A percentile compares a stretch with the other conserved stretches of the same genome.
These are phyloP conservation scores for Apostichopus japonicus DNA, from an alignment of 35 echinoderm and acorn worm genomes.

Conservation along the genomic window DNA sequence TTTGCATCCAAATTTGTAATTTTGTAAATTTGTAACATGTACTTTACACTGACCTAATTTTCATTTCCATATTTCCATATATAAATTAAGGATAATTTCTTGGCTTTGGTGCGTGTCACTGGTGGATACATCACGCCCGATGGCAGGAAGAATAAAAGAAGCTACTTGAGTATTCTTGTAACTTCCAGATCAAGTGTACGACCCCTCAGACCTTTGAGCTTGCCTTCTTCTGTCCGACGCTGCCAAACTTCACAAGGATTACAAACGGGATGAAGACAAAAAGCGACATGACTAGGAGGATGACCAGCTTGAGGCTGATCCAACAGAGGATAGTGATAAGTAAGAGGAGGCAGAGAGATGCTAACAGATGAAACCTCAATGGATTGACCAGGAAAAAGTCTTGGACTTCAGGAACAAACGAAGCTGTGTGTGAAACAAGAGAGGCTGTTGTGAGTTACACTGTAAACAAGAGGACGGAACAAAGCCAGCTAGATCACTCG, in stretches of 20 bases:
- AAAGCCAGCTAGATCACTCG: too few species aligned
- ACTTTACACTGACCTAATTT: too few species aligned
- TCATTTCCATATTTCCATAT: too few species aligned
- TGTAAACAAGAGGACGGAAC: too few species aligned
- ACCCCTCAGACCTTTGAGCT: slow-evolving; percentile 46
- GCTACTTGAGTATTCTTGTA: too few species aligned
- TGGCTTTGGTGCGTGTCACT: too few species aligned
- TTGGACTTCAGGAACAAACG: slow-evolving; percentile 25
- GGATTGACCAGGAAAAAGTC: slow-evolving; percentile 41
- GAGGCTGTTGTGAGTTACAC: not conserved
- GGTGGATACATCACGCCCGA: too few species aligned
- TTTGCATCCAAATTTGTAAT: too few species aligned
- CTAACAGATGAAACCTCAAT: slow-evolving; percentile 33
- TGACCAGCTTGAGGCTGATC: slow-evolving; percentile 43
- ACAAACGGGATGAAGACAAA: slow-evolving; percentile 46
- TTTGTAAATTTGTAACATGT: too few species aligned
- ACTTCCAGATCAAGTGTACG: too few species aligned
- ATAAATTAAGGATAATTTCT: too few species aligned
- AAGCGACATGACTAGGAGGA: slow-evolving; percentile 19
- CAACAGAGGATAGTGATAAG: slow-evolving; percentile 36
- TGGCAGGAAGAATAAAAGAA: too few species aligned
- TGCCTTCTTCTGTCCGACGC: slow-evolving; percentile 15
- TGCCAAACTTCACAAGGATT: slow-evolving; percentile 1
- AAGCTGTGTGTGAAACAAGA: not conserved
- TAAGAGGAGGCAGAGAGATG: slow-evolving; percentile 4